These are phyloP conservation scores for Octodon degus DNA, from an alignment of 2,113 vertebrate genomes.

Conservation along the genomic window DNA sequence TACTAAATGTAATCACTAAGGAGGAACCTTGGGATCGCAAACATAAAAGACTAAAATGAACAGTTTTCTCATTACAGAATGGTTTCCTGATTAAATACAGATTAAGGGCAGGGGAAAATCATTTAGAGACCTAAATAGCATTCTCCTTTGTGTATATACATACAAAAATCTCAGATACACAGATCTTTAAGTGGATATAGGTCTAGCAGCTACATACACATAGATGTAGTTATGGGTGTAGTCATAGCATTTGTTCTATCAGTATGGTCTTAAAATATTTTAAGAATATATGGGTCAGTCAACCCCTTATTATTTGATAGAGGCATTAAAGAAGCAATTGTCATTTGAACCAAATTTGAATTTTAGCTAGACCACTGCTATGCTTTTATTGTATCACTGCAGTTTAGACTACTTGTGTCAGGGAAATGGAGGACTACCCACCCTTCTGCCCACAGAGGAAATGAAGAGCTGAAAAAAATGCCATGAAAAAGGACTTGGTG, in stretches of 20 bases:
- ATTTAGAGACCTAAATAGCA: conserved; percentile 80
- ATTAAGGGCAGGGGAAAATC: conserved; percentile 80
- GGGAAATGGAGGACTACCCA: background rate
- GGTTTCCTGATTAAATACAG: conserved; percentile 84
- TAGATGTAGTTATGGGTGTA: background rate
- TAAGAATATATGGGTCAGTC: background rate
- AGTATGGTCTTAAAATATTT: conserved; percentile 44
- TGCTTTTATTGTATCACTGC: background rate
- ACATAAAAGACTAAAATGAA: conserved; percentile 86
- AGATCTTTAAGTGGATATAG: conserved; percentile 40
- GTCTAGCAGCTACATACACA: conserved; percentile 36
- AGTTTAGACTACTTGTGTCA: background rate
- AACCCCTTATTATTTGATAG: background rate
- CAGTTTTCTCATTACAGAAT: conserved; percentile 86
- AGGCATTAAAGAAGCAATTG: background rate
- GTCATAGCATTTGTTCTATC: background rate
- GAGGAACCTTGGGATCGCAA: conserved; percentile 87
- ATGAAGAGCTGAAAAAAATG: background rate
- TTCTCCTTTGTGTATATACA: conserved; percentile 72
- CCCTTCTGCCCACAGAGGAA: background rate
- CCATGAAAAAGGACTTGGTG: background rate
- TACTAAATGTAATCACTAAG: conserved; percentile 88
- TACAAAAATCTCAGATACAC: conserved; percentile 48
- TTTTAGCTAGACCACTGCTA: background rate
- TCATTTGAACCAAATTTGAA: conserved; percentile 12